A percentile compares a stretch with the other conserved stretches of the same genome.
Evolutionary conservation across 2,113 vertebrate species (phyloP).

Genomic region (Rostratula benghalensis): DNA sequence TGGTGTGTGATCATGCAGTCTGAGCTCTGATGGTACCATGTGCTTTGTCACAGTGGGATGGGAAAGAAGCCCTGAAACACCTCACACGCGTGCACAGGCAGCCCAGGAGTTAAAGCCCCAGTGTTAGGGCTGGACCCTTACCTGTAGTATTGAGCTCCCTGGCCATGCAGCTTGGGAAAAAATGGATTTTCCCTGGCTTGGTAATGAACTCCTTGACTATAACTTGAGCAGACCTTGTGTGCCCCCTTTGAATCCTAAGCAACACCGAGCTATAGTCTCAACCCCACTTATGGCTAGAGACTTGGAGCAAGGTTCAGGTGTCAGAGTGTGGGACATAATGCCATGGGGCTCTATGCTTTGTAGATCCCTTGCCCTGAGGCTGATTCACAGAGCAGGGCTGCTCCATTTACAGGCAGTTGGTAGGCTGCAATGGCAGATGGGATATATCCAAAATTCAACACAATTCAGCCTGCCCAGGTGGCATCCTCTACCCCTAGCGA

Average conservation of each 20-base stretch:
- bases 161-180: not conserved
- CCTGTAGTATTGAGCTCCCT: not conserved
- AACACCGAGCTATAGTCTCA: not conserved
- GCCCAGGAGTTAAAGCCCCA: not conserved
- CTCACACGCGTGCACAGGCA: not conserved
- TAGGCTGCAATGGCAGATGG: not conserved
- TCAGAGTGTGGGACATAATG: accelerated
- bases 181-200: not conserved
- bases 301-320: not conserved
- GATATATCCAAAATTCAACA: not conserved
- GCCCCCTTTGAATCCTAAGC: not conserved
- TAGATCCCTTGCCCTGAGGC: not conserved
- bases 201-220: not conserved
- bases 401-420: not conserved
- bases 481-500: not conserved
- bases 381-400: not conserved
- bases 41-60: accelerated
- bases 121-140: not conserved
- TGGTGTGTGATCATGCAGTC: accelerated
- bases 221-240: not conserved
- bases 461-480: not conserved
- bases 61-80: not conserved
- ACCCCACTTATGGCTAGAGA: not conserved
- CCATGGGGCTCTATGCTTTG: not conserved
- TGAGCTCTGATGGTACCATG: not conserved